Base-by-base conservation (phyloP, 2,888 invertebrate genomes). In the Thyatira batis region DNA sequence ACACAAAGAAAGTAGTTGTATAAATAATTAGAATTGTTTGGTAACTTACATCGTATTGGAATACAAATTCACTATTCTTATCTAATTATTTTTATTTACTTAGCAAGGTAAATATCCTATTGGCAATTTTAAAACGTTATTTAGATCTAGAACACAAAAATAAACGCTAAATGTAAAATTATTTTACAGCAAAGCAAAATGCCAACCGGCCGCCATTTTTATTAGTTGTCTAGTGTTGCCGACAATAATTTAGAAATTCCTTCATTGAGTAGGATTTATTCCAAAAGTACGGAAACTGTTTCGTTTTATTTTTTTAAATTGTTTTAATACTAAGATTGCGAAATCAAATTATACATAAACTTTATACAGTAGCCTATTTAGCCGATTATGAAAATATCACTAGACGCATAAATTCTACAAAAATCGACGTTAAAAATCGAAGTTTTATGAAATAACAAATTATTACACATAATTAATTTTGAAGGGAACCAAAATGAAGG, bases 21-120 rank as follows among this genome's bases (percentile, higher is more conserved):
- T 13, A 45, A 48, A 9, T 13, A 45, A 50, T 53, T 53, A 54
- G 50, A 45, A n/a, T 43, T 33, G 49, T 55, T 54, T 45, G 28
- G 51, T 58, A 55, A 84, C 85, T 84, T 83, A 86, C 85, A 85
- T 85, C 28, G 64, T 71, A 54, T 53, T 39, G 3, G 13, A 17
- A 49, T 45, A 33, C 39, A 28, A 27, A n/a, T 17, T 44, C 28
- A 53, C 49, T 49, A 39, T 49, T 33, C 52, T 23, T 43, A 50
- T 21, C 49, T 28, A 23, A 39, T 46, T 49, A 51, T 55, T 46
- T 30, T 30, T 9, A 6, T 10, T 8, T 10, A 30, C 30, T 20
- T 13, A 44, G 25, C 28, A 44, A 46, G 21, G 13, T 49, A 51
- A 43, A 51, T 51, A 54, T 46, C 17, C 25, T 51, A 49, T 54